Conservation (phyloP, 2,888 invertebrate genomes). For the Polylopha cassiicola region DNA sequence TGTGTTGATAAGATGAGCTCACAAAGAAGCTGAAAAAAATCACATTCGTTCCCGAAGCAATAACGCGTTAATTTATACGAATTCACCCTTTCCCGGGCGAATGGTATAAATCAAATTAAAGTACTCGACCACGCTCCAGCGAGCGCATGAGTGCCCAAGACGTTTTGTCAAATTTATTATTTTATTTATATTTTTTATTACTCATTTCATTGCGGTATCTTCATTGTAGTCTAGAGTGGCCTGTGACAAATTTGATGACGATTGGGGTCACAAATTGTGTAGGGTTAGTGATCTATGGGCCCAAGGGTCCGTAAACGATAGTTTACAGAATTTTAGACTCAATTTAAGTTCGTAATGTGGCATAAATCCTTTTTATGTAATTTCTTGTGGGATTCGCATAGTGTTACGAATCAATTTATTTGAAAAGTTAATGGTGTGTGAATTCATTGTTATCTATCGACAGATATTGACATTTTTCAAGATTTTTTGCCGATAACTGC, state of each 20-base stretch:
- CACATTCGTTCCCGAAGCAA: slow-evolving; percentile 37
- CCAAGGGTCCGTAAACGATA: slow-evolving; percentile 59
- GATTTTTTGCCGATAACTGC: no score
- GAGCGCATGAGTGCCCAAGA: slow-evolving; percentile 72
- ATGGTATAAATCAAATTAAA: slow-evolving; percentile 76
- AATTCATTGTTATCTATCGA: slow-evolving; percentile 40
- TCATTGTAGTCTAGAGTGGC: slow-evolving; percentile 68
- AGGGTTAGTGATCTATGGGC: slow-evolving; percentile 66
- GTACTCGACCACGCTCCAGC: slow-evolving; percentile 64
- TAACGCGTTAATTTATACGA: slow-evolving; percentile 59
- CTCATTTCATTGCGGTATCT: slow-evolving; percentile 58
- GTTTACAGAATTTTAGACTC: slow-evolving; percentile 69
- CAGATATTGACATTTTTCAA: not conserved
- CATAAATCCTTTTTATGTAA: slow-evolving; percentile 59
- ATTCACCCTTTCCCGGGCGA: slow-evolving; percentile 64
- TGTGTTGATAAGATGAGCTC: slow-evolving; percentile 6
- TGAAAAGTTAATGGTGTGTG: slow-evolving; percentile 51
- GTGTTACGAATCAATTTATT: slow-evolving; percentile 43
- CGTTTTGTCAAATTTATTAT: slow-evolving; percentile 78
- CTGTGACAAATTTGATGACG: slow-evolving; percentile 77
- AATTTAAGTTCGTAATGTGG: slow-evolving; percentile 64
- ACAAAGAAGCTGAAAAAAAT: slow-evolving; percentile 16
- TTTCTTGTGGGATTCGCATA: slow-evolving; percentile 53
- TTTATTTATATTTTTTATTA: slow-evolving; percentile 75
- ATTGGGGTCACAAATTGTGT: slow-evolving; percentile 61